Evolutionary conservation across 2,888 invertebrate genomes (phyloP).

Genomic region (Incurvaria masculella): DNA sequence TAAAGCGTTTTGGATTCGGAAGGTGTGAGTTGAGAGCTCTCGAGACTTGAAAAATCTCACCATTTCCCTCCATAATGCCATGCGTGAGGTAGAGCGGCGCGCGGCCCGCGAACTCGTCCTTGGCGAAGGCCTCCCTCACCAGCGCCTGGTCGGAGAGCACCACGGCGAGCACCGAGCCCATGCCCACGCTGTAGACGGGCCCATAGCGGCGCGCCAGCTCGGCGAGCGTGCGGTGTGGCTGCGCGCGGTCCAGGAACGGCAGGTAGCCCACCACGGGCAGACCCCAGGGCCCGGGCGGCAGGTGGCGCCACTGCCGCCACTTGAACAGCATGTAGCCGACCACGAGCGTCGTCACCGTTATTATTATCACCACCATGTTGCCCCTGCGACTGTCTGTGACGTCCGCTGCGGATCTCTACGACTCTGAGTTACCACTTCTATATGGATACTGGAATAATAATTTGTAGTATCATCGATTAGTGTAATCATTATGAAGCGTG

Average conservation of each 20-base stretch:
- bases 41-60: too few relatives aligned
- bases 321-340: constrained; percentile 34
- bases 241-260: constrained; percentile 63
- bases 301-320: constrained; percentile 37
- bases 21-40: too few relatives aligned
- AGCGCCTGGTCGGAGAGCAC: constrained; percentile 72
- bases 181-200: constrained; percentile 65
- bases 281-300: constrained; percentile 79
- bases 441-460: too few relatives aligned
- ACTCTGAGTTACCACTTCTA: too few relatives aligned
- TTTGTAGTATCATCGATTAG: too few relatives aligned
- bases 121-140: constrained; percentile 69
- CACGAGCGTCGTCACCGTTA: constrained; percentile 25
- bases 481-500: too few relatives aligned
- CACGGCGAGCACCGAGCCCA: constrained; percentile 75
- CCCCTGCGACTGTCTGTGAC: too few relatives aligned
- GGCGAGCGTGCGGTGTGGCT: constrained; percentile 72
- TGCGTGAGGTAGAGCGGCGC: constrained; percentile 83
- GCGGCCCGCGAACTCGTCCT: constrained; percentile 69
- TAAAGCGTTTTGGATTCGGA: too few relatives aligned
- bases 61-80: constrained; percentile 84
- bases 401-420: too few relatives aligned
- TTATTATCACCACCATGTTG: not conserved
- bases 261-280: constrained; percentile 78
- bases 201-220: constrained; percentile 67